Percentiles rank a stretch among this genome's conserved stretches.
Conservation (phyloP, 2,113 vertebrate genomes). For the Actinemys pallida region DNA sequence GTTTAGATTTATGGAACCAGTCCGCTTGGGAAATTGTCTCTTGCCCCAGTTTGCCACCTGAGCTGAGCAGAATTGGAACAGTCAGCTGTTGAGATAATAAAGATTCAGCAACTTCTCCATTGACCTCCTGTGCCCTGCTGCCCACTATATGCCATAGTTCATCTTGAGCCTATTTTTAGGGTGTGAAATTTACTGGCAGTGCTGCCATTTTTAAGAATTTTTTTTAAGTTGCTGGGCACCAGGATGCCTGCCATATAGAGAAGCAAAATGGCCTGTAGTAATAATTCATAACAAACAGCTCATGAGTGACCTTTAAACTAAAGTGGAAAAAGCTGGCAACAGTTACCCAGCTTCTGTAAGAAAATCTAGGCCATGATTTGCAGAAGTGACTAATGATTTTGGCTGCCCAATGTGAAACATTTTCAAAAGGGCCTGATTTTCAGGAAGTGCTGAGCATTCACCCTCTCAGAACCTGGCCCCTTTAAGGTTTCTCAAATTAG, state of each 20-base stretch:
- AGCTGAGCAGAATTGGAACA: constrained; percentile 1
- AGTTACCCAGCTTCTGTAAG: not conserved
- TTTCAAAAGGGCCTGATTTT: not conserved
- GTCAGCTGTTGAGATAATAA: constrained; percentile 21
- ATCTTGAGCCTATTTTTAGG: not conserved
- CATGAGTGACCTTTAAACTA: constrained; percentile 43
- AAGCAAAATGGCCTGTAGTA: constrained; percentile 13
- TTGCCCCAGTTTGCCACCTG: not conserved
- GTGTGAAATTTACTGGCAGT: not conserved
- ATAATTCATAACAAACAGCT: constrained; percentile 63
- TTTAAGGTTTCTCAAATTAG: not conserved
- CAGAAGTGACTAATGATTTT: not conserved
- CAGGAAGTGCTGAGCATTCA: not conserved
- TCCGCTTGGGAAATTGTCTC: constrained; percentile 16
- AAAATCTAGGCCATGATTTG: not conserved
- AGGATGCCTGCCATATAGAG: constrained; percentile 33
- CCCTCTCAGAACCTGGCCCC: not conserved
- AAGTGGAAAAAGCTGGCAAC: not conserved
- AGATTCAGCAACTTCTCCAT: not conserved
- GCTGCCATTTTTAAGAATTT: constrained; percentile 37
- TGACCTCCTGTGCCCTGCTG: not conserved
- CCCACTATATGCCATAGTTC: not conserved
- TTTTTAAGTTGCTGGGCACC: constrained; percentile 30
- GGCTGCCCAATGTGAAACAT: not conserved
- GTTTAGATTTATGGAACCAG: constrained; percentile 24